Evolutionary conservation across 2,888 invertebrate species (phyloP).

Genomic region (Nectonema munidae): DNA sequence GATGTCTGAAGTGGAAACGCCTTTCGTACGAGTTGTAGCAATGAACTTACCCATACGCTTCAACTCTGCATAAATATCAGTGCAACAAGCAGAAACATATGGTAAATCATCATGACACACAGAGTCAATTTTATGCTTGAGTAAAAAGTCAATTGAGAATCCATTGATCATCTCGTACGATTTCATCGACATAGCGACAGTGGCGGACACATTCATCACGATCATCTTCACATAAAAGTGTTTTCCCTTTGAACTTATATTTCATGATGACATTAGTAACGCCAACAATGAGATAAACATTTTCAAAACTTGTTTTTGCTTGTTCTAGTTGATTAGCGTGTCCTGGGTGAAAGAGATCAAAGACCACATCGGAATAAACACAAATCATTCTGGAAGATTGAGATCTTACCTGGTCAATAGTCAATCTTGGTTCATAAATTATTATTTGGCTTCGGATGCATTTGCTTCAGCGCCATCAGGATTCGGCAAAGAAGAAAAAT

Average conservation of each 20-base stretch:
- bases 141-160: conserved; percentile 55
- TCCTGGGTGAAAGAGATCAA: conserved; percentile 91
- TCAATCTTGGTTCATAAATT: too few species aligned
- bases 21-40: conserved; percentile 47
- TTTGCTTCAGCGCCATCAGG: too few species aligned
- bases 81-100: conserved; percentile 42
- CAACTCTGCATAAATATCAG: conserved; percentile 48
- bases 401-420: too few species aligned
- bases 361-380: conserved; percentile 91
- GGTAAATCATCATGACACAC: conserved; percentile 94
- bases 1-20: conserved; percentile 89
- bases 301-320: conserved; percentile 73
- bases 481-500: too few species aligned
- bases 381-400: conserved; percentile 47
- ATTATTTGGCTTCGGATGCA: too few species aligned
- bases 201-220: conserved; percentile 81
- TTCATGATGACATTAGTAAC: conserved; percentile 56
- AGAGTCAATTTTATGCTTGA: conserved; percentile 72
- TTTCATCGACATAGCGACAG: conserved; percentile 94
- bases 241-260: conserved; percentile 68
- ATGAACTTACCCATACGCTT: conserved; percentile 80
- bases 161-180: conserved; percentile 72
- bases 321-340: conserved; percentile 82
- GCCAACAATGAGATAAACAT: conserved; percentile 83
- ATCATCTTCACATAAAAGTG: conserved; percentile 70